Base-by-base conservation (phyloP, 2,797 vertebrate species). In the Eospalax fontanierii region DNA sequence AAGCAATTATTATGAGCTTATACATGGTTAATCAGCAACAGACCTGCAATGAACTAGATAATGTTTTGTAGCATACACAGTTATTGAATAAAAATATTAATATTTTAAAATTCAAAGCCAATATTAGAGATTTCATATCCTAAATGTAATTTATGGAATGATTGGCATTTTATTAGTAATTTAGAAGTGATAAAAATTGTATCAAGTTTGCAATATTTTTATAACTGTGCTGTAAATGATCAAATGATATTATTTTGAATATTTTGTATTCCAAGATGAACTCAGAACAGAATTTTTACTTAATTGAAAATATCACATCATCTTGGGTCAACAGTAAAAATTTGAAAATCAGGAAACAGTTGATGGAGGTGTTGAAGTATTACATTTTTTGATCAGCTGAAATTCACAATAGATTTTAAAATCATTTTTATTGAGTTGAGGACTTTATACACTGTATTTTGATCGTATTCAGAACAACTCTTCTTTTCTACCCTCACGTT, bases 81-180 rank as follows among this genome's bases (percentile, higher is more conserved):
- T 14, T 85, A 87, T 92, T 50, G 6, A 89, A 85, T 5, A 1
- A 82, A 83, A 80, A 40, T 68, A 15, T 38, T 81, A 75, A 73
- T 66, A 79, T 81, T 68, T 82, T 59, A 82, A 85, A 85, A 86
- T 43, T 94, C 35, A 91, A 92, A 65, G 26, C 24, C 74, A 78
- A 65, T 78, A 40, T 22, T 82, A 40, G 50, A 90, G 1, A 92
- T 78, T 70, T 71, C 65, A 26, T 65, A 61, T 43, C 28, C 10
- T 79, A 59, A 87, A 78, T 79, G 15, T 26, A 70, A 50, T 82
- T 26, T 35, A 89, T 54, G 35, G 6, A 94, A 74, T 68, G 92
- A 81, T 74, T 90, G 14, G 6, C 46, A 14, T 65, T 81, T 79
- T 61, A 89, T 19, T 87, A 75, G 40, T 76, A 86, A 33, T 38